Base-by-base conservation (phyloP, 2,113 vertebrate species). In the Leptodactylus fuscus region DNA sequence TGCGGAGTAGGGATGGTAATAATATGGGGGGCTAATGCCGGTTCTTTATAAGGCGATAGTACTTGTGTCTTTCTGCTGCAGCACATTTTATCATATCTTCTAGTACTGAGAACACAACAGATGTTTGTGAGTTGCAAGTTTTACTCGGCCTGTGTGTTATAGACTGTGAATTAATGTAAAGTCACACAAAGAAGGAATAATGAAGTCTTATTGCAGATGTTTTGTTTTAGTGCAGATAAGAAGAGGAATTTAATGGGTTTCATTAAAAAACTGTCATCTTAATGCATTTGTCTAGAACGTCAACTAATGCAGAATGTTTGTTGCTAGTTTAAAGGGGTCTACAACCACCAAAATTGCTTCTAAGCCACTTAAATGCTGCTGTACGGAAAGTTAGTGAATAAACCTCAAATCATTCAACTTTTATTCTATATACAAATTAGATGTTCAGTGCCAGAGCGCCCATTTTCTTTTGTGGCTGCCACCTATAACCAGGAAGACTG, bases 161-260 rank as follows among this genome's bases (percentile, higher is more conserved):
- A 69, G 65, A 69, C 32, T 69, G 62, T 34, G 65, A 69, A 69
- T 69, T 38, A 69, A 69, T 38, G 34, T 69, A 69, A 69, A 69
- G 65, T 69, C 65, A 69, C 65, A 69, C 65, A 69, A 38, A 69
- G 29, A 16, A 22, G 2, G 32, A 69, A 69, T 69, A 69, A 69
- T 38, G 65, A 69, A 69, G 65, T 69, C 65, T 69, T 69, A 38
- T 38, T 69, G 65, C 65, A 69, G 65, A 69, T 69, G 65, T 69
- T 69, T 69, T 69, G 65, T 69, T 69, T 69, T 69, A 69, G 69
- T 71, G 69, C 69, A 71, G 69, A 71, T 18, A 44, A n/a, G 36
- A 41, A 71, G 36, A 24, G 20, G 69, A 22, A 44, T 44, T 24
- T 71, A 41, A 71, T 71, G 20, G n/a, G 69, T 41, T n/a, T 71